Percentiles rank a stretch among this genome's conserved stretches.
These are phyloP conservation scores for Nymphalis c-album DNA, from an alignment of 2,888 invertebrate species.

Conservation along the genomic window DNA sequence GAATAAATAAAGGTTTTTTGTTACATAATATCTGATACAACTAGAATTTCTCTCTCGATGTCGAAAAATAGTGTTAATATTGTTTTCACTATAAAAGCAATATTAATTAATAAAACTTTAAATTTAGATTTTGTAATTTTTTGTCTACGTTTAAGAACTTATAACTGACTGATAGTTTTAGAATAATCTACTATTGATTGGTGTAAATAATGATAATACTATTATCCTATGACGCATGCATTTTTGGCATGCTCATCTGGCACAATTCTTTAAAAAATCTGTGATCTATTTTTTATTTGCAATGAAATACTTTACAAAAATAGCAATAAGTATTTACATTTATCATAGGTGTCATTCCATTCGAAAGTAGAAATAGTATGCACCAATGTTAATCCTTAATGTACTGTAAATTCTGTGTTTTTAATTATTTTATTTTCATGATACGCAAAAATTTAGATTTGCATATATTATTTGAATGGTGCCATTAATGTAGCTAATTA, in stretches of 20 bases:
- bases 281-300: slow-evolving; percentile 60
- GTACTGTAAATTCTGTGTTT: slow-evolving; percentile 1
- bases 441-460: slow-evolving; percentile 3
- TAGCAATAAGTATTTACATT: slow-evolving; percentile 28
- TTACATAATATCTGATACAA: not conserved
- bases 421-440: not conserved
- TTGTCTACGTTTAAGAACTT: slow-evolving; percentile 47
- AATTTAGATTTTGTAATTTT: slow-evolving; percentile 47
- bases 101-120: slow-evolving; percentile 22
- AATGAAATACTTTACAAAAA: slow-evolving; percentile 30
- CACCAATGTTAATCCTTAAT: slow-evolving; percentile 3
- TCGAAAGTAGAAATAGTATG: slow-evolving; percentile 17
- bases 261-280: slow-evolving; percentile 62
- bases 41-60: not conserved
- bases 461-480: slow-evolving; percentile 32
- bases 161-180: slow-evolving; percentile 77
- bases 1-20: not conserved
- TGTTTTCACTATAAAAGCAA: slow-evolving; percentile 8
- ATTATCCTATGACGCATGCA: slow-evolving; percentile 42
- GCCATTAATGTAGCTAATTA: slow-evolving; percentile 43
- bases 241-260: slow-evolving; percentile 55
- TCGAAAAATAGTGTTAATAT: not conserved
- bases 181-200: slow-evolving; percentile 53
- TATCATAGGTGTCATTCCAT: slow-evolving; percentile 16
- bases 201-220: slow-evolving; percentile 51